phyloP scores from a whole-genome alignment of 2,113 vertebrate species.

The Brienomyrus brachyistius region DNA sequence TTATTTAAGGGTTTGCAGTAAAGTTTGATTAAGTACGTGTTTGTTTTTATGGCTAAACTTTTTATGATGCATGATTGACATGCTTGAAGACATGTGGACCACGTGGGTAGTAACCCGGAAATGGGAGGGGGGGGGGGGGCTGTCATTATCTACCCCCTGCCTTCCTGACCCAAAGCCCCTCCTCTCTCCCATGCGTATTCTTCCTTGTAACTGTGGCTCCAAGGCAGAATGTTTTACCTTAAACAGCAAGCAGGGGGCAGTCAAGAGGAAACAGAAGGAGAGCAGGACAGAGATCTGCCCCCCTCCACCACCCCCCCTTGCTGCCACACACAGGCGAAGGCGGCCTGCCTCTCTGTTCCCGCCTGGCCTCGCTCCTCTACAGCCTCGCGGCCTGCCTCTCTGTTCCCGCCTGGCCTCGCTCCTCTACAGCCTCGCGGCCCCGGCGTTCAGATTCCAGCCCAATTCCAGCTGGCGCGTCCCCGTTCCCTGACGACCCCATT shows the following conservation, averaged over 20 bases:
- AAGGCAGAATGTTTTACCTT: conserved; percentile 18
- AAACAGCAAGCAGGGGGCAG: conserved; percentile 43
- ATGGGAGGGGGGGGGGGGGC: neutral
- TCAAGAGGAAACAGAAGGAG: conserved; percentile 37
- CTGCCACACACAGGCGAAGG: conserved; percentile 19
- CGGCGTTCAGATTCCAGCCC: neutral
- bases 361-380: no score
- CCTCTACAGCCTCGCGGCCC: conserved; percentile 12
- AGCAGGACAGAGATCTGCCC: neutral
- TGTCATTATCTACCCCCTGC: neutral
- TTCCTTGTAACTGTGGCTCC: neutral
- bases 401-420: neutral
- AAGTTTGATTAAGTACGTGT: neutral
- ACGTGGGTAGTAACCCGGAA: neutral
- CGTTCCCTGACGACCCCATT: neutral
- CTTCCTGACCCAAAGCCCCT: neutral
- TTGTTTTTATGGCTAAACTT: neutral
- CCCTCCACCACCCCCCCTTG: neutral
- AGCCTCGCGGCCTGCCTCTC: conserved; percentile 9
- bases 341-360: neutral
- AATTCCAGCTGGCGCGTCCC: conserved; percentile 3
- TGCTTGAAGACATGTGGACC: neutral
- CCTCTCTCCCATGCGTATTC: neutral
- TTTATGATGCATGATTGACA: neutral
- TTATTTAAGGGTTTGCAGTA: neutral